Conservation (phyloP, 2,113 vertebrate genomes). For the Xenopus tropicalis region DNA sequence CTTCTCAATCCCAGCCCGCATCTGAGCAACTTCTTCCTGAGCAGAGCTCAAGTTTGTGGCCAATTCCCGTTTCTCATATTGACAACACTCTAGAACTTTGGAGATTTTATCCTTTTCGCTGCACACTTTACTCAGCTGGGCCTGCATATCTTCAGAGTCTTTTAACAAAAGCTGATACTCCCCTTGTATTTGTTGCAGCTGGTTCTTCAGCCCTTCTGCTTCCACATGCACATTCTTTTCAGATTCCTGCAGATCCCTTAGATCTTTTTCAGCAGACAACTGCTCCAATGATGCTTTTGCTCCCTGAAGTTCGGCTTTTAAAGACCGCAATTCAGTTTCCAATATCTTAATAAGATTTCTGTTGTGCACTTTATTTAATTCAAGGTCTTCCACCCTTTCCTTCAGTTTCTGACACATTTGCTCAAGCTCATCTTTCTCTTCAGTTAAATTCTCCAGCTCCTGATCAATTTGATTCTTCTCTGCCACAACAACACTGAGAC, state of each 20-base stretch:
- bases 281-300: constrained; percentile 55
- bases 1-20: constrained; percentile 81
- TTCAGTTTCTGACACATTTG: constrained; percentile 62
- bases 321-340: constrained; percentile 66
- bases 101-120: constrained; percentile 65
- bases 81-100: constrained; percentile 71
- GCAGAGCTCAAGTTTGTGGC: constrained; percentile 73
- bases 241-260: constrained; percentile 62
- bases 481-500: constrained; percentile 58
- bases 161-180: constrained; percentile 60
- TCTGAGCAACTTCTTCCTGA: constrained; percentile 73
- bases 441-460: constrained; percentile 65
- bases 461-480: constrained; percentile 66
- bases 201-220: constrained; percentile 59
- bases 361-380: constrained; percentile 60
- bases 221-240: constrained; percentile 56
- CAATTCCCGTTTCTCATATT: constrained; percentile 79
- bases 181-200: constrained; percentile 60
- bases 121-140: constrained; percentile 64
- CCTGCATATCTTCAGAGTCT: constrained; percentile 64
- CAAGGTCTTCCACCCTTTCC: constrained; percentile 62
- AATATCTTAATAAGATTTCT: constrained; percentile 61
- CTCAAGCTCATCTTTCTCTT: constrained; percentile 67
- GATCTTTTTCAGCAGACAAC: constrained; percentile 59
- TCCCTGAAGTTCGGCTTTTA: constrained; percentile 58